phyloP scores from a whole-genome alignment of 2,113 vertebrate species.

The Herpetotheres cachinnans region DNA sequence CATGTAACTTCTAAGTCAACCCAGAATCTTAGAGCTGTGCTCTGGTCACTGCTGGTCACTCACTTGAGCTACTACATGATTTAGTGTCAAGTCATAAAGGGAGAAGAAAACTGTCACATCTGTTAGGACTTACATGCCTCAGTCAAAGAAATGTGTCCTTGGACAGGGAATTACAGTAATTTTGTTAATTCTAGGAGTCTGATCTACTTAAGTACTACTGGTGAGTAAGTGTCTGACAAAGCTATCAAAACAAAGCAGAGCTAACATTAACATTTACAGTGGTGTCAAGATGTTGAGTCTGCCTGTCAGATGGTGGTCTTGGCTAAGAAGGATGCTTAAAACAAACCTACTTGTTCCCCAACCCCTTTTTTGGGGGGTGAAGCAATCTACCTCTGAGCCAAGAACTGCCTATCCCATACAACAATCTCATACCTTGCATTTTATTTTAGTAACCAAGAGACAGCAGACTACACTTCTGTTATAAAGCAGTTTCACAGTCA shows the following conservation, averaged over 20 bases:
- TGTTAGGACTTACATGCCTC: neutral
- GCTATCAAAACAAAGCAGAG: conserved; percentile 8
- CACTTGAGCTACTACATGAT: neutral
- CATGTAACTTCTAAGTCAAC: neutral
- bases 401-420: neutral
- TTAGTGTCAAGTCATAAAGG: neutral
- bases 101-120: neutral
- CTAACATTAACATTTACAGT: conserved; percentile 2
- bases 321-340: neutral
- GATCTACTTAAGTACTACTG: neutral
- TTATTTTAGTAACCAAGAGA: neutral
- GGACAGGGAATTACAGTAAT: neutral
- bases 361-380: rapidly evolving
- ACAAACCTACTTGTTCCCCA: neutral
- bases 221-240: neutral
- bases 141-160: neutral
- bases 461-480: neutral
- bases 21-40: neutral
- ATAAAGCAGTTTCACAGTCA: neutral
- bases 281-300: conserved; percentile 28
- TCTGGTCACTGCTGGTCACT: neutral
- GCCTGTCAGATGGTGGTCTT: conserved; percentile 7
- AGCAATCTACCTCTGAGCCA: neutral
- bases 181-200: neutral
- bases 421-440: neutral